phyloP scores from a whole-genome alignment of 2,888 invertebrate species.

The Altica lythri region DNA sequence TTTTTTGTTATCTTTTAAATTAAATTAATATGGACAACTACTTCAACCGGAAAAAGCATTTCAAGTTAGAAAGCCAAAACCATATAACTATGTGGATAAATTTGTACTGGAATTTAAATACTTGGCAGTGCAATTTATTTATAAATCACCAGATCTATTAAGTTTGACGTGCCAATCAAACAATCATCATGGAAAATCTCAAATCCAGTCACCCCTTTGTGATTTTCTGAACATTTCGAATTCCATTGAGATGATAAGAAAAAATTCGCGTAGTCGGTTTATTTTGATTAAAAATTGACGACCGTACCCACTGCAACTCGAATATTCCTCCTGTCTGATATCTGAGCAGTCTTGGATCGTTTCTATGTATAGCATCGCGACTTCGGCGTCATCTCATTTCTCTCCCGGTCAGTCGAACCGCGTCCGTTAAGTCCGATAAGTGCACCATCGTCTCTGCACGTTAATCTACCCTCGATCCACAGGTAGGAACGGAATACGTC shows the following conservation, averaged over 20 bases:
- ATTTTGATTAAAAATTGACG: constrained; percentile 26
- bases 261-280: constrained; percentile 22
- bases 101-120: neutral
- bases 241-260: constrained; percentile 1
- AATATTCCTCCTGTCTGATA: constrained; percentile 29
- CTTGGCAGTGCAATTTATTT: neutral
- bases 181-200: too few species aligned
- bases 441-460: constrained; percentile 47
- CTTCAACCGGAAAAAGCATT: too few species aligned
- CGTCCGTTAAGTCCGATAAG: constrained; percentile 46
- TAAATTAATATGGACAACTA: too few species aligned
- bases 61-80: too few species aligned
- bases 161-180: neutral
- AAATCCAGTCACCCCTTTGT: neutral
- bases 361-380: constrained; percentile 46
- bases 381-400: constrained; percentile 38
- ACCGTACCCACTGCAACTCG: constrained; percentile 26
- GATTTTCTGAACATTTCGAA: constrained; percentile 8
- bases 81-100: too few species aligned
- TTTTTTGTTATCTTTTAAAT: too few species aligned
- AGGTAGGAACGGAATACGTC: constrained; percentile 49
- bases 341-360: constrained; percentile 32
- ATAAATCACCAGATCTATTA: neutral
- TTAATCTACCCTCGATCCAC: constrained; percentile 52
- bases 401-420: constrained; percentile 49